phyloP scores from a whole-genome alignment of 2,888 invertebrate genomes.

The Scrobipalpa atriplicella region DNA sequence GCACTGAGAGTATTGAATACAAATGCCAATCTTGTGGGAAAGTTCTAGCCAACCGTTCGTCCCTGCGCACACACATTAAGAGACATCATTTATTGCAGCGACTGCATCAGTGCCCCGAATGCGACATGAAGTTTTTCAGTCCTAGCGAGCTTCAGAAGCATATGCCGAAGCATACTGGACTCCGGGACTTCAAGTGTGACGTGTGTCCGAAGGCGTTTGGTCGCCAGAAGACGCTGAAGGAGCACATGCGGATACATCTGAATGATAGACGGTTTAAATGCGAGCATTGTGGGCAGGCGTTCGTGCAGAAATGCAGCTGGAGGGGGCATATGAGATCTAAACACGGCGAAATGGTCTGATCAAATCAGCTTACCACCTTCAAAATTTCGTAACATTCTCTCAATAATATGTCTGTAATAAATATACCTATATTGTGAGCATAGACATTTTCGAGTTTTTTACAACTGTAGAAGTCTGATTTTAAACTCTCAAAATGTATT shows the following conservation, averaged over 20 bases:
- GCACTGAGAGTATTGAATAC: constrained; percentile 37
- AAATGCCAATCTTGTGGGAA: constrained; percentile 62
- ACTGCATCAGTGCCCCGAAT: constrained; percentile 61
- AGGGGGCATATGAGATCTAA: constrained; percentile 39
- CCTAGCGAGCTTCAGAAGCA: constrained; percentile 45
- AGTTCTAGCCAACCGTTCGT: constrained; percentile 28
- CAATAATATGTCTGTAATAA: too few relatives aligned
- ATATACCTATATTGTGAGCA: too few relatives aligned
- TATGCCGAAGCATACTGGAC: constrained; percentile 57
- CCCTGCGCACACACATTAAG: constrained; percentile 51
- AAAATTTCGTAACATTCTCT: too few relatives aligned
- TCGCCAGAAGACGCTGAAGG: constrained; percentile 40
- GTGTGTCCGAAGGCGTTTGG: constrained; percentile 53
- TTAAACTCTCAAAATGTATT: too few relatives aligned
- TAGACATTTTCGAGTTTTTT: too few relatives aligned
- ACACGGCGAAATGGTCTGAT: constrained; percentile 30
- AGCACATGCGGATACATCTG: constrained; percentile 54
- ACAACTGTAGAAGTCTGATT: too few relatives aligned
- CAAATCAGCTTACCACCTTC: neutral
- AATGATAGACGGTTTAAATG: constrained; percentile 41
- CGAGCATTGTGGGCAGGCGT: constrained; percentile 37
- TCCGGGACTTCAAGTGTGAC: constrained; percentile 58
- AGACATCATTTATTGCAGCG: constrained; percentile 60
- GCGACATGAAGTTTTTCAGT: constrained; percentile 59
- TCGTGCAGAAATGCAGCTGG: constrained; percentile 42